Evolutionary conservation across 2,113 vertebrate species (phyloP), one percentile per base, ranked within the genome.

Genomic region (Carassius auratus): DNA sequence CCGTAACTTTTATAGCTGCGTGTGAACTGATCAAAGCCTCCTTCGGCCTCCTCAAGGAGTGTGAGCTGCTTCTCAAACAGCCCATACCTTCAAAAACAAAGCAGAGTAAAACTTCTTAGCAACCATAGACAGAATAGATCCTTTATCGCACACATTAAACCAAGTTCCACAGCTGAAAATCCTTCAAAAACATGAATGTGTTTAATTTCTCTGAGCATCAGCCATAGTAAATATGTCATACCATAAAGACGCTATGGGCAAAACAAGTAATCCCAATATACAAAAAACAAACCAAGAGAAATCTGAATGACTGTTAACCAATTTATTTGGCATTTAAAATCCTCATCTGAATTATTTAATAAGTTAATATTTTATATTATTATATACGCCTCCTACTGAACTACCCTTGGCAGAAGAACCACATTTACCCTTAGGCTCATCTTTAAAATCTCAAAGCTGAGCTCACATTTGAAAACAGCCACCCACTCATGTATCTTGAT

Each of bases 11-110:
- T 91, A 90, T 99, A 99, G 90, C 97, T 95, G 91, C 93, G 94
- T 1, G 98, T 96, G 93, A 99, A 99, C 85, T 95, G 94, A 90
- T 97, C 96, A 80, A 98, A 95, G 52, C 97, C 96, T 1, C 96
- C 97, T 94, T 99, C 98, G 0, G 92, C 92, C 90, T 97, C 94
- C 77, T 97, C 96, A 90, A 98, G 94, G 75, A 90, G 92, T 75
- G 87, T 90, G 81, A 98, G 93, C 71, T 89, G 94, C 86, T 95
- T 94, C 83, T 89, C 90, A 86, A 98, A 96, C 83, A 93, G 91
- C 36, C 93, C 93, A 93, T 98, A 97, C 95, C 98, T 99, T 93
- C 84, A 93, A 42, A 81, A 48, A 79, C 26, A 89, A 64, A 87
- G 86, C 19, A 87, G 45, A 52, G 57, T 1, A 86, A 84, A 82